phyloP scores from a whole-genome alignment of 1,140 invertebrate genomes.

The Aphaenogaster rudis region DNA sequence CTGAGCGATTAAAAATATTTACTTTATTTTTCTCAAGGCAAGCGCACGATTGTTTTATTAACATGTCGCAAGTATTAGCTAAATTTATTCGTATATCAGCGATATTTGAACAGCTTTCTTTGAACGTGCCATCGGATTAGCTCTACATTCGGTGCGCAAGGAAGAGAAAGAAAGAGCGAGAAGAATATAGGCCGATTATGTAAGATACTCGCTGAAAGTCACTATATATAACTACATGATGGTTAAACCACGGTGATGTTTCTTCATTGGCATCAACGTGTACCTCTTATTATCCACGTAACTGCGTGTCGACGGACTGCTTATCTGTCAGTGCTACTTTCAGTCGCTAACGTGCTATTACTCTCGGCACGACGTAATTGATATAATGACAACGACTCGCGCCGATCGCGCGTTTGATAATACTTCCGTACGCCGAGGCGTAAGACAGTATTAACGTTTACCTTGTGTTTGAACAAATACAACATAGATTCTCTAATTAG shows the following conservation, averaged over 20 bases:
- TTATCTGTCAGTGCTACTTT: constrained; percentile 56
- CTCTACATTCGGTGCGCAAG: background rate
- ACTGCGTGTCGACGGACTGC: constrained; percentile 38
- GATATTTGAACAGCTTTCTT: constrained; percentile 8
- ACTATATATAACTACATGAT: constrained; percentile 15
- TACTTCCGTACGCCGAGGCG: background rate
- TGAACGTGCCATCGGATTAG: background rate
- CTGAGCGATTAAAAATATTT: constrained; percentile 51
- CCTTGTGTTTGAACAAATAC: background rate
- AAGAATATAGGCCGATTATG: constrained; percentile 22
- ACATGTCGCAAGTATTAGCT: background rate
- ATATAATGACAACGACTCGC: constrained; percentile 46
- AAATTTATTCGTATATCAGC: constrained; percentile 7
- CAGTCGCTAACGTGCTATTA: constrained; percentile 51
- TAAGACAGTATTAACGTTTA: constrained; percentile 7
- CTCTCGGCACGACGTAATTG: constrained; percentile 35
- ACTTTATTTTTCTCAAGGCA: background rate
- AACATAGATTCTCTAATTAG: background rate
- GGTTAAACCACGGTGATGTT: constrained; percentile 17
- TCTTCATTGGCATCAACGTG: constrained; percentile 44
- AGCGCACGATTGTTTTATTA: background rate
- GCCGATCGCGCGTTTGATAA: constrained; percentile 46
- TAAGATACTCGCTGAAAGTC: constrained; percentile 41
- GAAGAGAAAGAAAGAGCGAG: constrained; percentile 3
- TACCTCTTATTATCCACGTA: constrained; percentile 51